Percentiles rank a stretch among this genome's conserved stretches.
Conservation (phyloP, 2,888 invertebrate genomes). For the Theretra japonica region DNA sequence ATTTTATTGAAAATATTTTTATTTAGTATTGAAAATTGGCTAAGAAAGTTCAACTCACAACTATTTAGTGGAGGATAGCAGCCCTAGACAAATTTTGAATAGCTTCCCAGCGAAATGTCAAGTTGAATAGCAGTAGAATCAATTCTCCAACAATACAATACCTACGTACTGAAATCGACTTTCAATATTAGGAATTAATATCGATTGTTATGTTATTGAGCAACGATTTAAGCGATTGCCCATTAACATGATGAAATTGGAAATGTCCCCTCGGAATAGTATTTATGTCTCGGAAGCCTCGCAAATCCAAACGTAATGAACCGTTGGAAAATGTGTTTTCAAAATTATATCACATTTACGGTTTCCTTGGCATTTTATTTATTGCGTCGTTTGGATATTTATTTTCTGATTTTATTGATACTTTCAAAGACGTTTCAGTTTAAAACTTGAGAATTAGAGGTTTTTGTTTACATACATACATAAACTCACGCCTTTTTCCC, state of each 20-base stretch:
- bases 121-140: neutral
- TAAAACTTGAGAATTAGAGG: too few relatives aligned
- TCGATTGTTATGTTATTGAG: conserved; percentile 31
- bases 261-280: conserved; percentile 36
- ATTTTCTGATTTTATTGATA: neutral
- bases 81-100: conserved; percentile 7
- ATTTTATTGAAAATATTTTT: neutral
- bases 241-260: conserved; percentile 45
- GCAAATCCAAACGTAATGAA: conserved; percentile 39
- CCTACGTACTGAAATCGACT: neutral
- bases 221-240: conserved; percentile 36
- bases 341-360: neutral
- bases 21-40: neutral
- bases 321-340: conserved; percentile 36
- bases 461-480: too few relatives aligned
- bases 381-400: neutral
- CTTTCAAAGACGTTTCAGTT: neutral
- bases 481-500: too few relatives aligned
- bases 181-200: conserved; percentile 28
- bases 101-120: conserved; percentile 2
- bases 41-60: neutral
- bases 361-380: neutral
- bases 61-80: neutral
- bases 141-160: neutral
- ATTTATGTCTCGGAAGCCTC: conserved; percentile 26